Evolutionary conservation across 2,797 vertebrate genomes (phyloP).

Genomic region (Clarias platycephalus): DNA sequence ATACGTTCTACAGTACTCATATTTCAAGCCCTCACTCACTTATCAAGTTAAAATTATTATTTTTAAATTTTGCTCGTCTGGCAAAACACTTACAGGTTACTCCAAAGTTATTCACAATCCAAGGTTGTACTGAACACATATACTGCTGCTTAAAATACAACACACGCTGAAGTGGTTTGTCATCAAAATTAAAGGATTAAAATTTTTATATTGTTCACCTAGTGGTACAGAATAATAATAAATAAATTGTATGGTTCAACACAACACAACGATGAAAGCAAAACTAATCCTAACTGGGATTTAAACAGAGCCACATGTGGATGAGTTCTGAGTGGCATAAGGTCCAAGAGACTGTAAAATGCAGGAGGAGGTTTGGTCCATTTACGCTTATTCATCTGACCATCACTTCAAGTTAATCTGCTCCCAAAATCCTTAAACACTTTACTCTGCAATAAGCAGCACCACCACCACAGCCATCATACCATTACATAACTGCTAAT

Average conservation of each 20-base stretch:
- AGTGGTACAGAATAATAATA: too few species aligned
- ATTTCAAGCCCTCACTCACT: too few species aligned
- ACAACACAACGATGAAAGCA: too few species aligned
- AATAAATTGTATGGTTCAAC: too few species aligned
- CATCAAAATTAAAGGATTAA: not conserved
- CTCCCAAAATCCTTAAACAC: constrained; percentile 22
- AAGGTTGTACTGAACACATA: too few species aligned
- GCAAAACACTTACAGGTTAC: too few species aligned
- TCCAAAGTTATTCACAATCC: too few species aligned
- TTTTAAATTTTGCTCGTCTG: too few species aligned
- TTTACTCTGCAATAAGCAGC: constrained; percentile 7
- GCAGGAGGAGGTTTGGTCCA: not conserved
- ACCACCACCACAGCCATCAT: not conserved
- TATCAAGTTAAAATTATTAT: too few species aligned
- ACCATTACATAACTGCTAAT: not conserved
- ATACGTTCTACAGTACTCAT: too few species aligned
- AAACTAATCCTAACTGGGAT: not conserved
- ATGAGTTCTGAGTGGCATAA: not conserved
- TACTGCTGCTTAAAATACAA: too few species aligned
- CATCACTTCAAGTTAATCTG: constrained; percentile 6
- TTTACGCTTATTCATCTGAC: not conserved
- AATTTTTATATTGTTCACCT: not conserved
- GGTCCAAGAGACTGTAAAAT: not conserved
- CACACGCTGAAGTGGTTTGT: not conserved
- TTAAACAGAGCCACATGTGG: not conserved